Evolutionary conservation across 2,797 vertebrate genomes (phyloP).

Genomic region (Podarcis siculus): DNA sequence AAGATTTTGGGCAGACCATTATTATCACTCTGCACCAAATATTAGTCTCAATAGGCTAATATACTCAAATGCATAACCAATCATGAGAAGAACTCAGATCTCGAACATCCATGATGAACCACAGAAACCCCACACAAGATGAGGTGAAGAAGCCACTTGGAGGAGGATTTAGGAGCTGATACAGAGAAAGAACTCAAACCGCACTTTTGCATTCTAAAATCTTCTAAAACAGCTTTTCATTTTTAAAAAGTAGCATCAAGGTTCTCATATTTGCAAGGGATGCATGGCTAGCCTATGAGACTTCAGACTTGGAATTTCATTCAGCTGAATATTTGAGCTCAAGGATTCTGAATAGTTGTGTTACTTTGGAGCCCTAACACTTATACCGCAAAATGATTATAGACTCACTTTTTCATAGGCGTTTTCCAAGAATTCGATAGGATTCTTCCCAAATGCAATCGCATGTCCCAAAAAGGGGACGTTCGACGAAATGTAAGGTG

Average conservation of each 20-base stretch:
- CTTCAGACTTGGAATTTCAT: neutral
- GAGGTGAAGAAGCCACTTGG: too few relatives aligned
- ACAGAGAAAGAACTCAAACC: too few relatives aligned
- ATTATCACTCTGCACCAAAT: neutral
- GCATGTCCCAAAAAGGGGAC: constrained; percentile 96
- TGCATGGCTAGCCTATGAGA: neutral
- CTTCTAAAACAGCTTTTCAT: neutral
- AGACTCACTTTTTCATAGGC: constrained; percentile 92
- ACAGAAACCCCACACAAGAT: neutral
- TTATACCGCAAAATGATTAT: constrained; percentile 1
- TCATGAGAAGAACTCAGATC: neutral
- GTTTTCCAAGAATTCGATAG: constrained; percentile 94
- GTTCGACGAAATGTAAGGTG: constrained; percentile 90
- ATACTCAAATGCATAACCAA: neutral
- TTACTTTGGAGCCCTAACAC: neutral
- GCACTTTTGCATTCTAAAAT: neutral
- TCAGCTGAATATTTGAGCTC: neutral
- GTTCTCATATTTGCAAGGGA: neutral
- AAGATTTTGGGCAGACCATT: neutral
- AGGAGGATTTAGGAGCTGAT: too few relatives aligned
- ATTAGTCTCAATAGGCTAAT: neutral
- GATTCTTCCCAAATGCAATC: constrained; percentile 93
- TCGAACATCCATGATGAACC: neutral
- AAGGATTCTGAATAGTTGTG: neutral
- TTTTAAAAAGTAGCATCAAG: neutral